Percentiles rank a stretch among this genome's conserved stretches.
These are phyloP conservation scores for Polypedilum pembai DNA, from an alignment of 1,140 invertebrate species.

Conservation along the genomic window DNA sequence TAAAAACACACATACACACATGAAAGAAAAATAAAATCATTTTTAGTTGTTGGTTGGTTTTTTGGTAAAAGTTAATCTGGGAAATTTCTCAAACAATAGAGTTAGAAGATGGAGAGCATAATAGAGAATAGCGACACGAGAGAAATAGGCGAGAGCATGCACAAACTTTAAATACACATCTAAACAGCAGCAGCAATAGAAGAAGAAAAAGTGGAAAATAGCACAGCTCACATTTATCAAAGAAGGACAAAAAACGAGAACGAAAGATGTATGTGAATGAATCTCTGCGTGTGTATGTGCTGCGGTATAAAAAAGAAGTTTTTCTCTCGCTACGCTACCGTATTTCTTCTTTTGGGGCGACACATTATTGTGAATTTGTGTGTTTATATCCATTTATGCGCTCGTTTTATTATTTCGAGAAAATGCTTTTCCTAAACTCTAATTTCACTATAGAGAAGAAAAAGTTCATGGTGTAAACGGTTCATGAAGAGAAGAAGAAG, in stretches of 20 bases:
- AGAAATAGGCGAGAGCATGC: not conserved
- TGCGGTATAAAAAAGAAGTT: not conserved
- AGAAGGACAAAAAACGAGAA: not conserved
- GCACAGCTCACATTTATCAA: conserved; percentile 11
- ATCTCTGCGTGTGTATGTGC: not conserved
- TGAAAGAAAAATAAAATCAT: not conserved
- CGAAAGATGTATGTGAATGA: not conserved
- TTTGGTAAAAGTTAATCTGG: conserved; percentile 1
- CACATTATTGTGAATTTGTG: conserved; percentile 27
- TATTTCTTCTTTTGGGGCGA: not conserved
- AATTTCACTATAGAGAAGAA: not conserved
- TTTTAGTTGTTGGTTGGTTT: not conserved
- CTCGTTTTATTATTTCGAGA: conserved; percentile 25
- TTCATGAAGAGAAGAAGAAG: not conserved
- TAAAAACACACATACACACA: not conserved
- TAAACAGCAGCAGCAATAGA: not conserved
- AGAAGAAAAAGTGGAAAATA: not conserved
- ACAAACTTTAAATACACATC: conserved; percentile 9
- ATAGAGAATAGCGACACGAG: not conserved
- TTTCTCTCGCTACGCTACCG: not conserved
- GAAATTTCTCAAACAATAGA: conserved; percentile 4
- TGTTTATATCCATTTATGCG: conserved; percentile 26
- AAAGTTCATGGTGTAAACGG: not conserved
- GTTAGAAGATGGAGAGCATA: not conserved
- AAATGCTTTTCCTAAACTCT: conserved; percentile 21